Evolutionary conservation across 1,140 invertebrate genomes (phyloP).

Genomic region (Helicoverpa zea): DNA sequence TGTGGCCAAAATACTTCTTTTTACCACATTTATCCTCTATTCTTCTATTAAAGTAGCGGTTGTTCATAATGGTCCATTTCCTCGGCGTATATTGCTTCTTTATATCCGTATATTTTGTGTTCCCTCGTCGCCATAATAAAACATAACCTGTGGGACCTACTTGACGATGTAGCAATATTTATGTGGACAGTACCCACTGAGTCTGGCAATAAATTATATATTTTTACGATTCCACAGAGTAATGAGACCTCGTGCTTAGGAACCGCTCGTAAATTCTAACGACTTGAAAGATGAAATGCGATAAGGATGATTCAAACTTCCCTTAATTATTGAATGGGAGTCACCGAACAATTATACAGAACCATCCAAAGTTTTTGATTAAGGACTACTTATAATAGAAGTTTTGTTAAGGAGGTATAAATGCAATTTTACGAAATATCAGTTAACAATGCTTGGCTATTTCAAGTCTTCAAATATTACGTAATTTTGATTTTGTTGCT

Average conservation of each 20-base stretch:
- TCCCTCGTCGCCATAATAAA: constrained; percentile 60
- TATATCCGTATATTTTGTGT: constrained; percentile 57
- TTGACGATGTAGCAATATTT: constrained; percentile 67
- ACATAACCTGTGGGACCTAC: constrained; percentile 60
- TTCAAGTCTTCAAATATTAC: no score
- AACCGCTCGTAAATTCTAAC: constrained; percentile 72
- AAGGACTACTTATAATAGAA: not conserved
- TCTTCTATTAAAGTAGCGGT: constrained; percentile 24
- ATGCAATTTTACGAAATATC: not conserved
- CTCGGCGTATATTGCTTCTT: constrained; percentile 48
- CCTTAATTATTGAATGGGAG: constrained; percentile 22
- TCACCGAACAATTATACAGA: not conserved
- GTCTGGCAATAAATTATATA: constrained; percentile 73
- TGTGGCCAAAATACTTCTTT: not conserved
- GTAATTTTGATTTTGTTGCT: no score
- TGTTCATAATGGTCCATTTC: constrained; percentile 57
- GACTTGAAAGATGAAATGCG: constrained; percentile 59
- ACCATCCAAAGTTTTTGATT: constrained; percentile 1
- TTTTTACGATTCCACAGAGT: constrained; percentile 74
- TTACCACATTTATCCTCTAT: constrained; percentile 16
- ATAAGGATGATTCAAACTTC: constrained; percentile 27
- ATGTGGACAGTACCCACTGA: constrained; percentile 59
- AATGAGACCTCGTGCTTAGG: constrained; percentile 67
- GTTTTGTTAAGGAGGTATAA: not conserved
- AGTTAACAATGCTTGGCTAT: not conserved